Conservation (phyloP, 1,140 invertebrate genomes). For the Helicorthomorpha holstii region DNA sequence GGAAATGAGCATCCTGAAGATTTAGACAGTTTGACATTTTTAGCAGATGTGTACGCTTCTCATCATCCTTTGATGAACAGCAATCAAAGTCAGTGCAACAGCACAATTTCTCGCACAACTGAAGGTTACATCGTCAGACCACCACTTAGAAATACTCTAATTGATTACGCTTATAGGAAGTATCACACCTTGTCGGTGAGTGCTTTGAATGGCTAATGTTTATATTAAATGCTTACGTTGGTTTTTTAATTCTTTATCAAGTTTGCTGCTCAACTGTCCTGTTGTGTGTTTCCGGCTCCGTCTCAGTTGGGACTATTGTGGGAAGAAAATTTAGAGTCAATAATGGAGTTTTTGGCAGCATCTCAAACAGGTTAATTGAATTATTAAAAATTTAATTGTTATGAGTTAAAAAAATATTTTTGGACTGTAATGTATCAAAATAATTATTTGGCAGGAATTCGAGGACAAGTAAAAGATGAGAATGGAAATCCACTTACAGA, state of each 20-base stretch:
- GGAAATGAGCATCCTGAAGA: slow-evolving; percentile 15
- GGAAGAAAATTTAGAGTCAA: slow-evolving; percentile 48
- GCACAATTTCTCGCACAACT: slow-evolving; percentile 16
- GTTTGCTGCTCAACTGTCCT: slow-evolving; percentile 36
- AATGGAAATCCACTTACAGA: slow-evolving; percentile 7
- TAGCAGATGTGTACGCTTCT: slow-evolving; percentile 18
- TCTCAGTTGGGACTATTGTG: slow-evolving; percentile 48
- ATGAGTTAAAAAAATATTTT: slow-evolving; percentile 1
- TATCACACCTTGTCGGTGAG: slow-evolving; percentile 23
- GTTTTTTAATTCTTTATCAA: slow-evolving; percentile 7
- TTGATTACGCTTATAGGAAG: slow-evolving; percentile 25
- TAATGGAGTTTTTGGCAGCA: slow-evolving; percentile 40
- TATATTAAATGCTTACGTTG: neutral
- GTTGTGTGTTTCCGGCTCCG: slow-evolving; percentile 57
- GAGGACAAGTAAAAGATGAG: slow-evolving; percentile 8
- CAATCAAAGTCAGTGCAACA: slow-evolving; percentile 14
- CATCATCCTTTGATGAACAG: slow-evolving; percentile 14
- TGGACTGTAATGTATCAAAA: too few species aligned
- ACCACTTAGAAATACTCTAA: slow-evolving; percentile 18
- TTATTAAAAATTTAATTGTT: neutral
- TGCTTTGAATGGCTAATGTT: slow-evolving; percentile 2
- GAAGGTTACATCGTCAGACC: slow-evolving; percentile 20
- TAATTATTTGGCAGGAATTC: neutral
- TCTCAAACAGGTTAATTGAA: slow-evolving; percentile 24
- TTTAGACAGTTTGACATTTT: slow-evolving; percentile 21